A percentile compares a stretch with the other conserved stretches of the same genome.
Conservation (phyloP, 2,113 vertebrate genomes). For the Forbesichthys papilliferus region DNA sequence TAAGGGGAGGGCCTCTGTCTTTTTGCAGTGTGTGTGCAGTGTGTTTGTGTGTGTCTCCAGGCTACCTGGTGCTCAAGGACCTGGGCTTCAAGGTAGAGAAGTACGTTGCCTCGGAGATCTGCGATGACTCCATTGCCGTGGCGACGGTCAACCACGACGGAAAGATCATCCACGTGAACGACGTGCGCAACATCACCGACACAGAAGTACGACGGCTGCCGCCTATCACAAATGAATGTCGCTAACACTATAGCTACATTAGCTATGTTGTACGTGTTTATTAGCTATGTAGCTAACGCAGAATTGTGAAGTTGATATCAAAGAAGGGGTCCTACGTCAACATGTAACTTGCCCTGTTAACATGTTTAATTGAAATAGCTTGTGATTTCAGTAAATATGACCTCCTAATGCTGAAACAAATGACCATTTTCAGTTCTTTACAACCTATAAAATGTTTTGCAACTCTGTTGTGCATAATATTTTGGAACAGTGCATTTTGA, state of each 20-base stretch:
- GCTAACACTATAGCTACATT: background rate
- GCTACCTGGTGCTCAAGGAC: conserved; percentile 88
- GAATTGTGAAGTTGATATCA: too few relatives aligned
- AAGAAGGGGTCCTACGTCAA: too few relatives aligned
- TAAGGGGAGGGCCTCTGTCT: background rate
- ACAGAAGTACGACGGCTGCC: conserved; percentile 69
- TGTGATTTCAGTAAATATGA: too few relatives aligned
- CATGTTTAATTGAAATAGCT: too few relatives aligned
- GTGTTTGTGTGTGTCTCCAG: conserved; percentile 53
- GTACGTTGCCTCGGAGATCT: conserved; percentile 90
- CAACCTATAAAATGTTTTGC: too few relatives aligned
- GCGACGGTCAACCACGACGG: conserved; percentile 81
- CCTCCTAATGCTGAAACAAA: too few relatives aligned
- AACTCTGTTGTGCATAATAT: too few relatives aligned
- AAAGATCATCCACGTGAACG: conserved; percentile 83
- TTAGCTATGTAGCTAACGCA: background rate
- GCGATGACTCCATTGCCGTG: conserved; percentile 82
- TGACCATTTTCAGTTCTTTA: too few relatives aligned
- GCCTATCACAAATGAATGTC: background rate
- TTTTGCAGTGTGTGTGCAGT: background rate
- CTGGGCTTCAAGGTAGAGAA: conserved; percentile 89
- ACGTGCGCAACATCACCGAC: conserved; percentile 82
- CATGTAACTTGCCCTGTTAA: too few relatives aligned
- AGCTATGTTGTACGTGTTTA: background rate
- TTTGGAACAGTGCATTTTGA: too few relatives aligned